Evolutionary conservation across 2,113 vertebrate genomes (phyloP).

Genomic region (Phylloscopus trochiloides): DNA sequence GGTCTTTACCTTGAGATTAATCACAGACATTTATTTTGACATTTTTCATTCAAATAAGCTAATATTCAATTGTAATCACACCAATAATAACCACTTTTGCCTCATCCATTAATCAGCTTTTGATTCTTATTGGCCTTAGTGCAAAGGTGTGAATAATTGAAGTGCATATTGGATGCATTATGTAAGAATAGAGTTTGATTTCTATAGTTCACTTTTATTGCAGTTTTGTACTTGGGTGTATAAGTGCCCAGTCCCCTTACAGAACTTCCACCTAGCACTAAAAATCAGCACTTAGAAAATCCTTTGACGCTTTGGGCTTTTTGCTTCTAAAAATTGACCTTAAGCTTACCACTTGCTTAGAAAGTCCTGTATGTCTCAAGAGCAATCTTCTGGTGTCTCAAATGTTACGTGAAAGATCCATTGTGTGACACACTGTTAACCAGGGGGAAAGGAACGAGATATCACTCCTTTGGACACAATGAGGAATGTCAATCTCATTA

Average conservation of each 20-base stretch:
- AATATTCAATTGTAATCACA: background rate
- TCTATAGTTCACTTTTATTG: background rate
- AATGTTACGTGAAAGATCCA: background rate
- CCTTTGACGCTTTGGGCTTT: background rate
- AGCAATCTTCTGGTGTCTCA: background rate
- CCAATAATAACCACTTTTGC: background rate
- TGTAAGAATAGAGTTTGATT: background rate
- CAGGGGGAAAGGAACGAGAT: background rate
- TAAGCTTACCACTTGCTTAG: background rate
- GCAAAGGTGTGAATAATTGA: background rate
- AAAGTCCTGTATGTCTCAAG: background rate
- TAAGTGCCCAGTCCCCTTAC: background rate
- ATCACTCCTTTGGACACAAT: background rate
- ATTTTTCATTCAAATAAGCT: background rate
- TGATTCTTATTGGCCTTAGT: background rate
- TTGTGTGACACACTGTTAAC: background rate
- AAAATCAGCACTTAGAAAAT: background rate
- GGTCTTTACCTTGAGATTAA: background rate
- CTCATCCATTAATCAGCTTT: background rate
- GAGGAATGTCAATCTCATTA: background rate
- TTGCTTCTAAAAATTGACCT: background rate
- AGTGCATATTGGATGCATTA: background rate
- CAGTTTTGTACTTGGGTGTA: background rate
- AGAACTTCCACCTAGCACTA: background rate
- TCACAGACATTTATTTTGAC: background rate